phyloP scores from a whole-genome alignment of 2,797 vertebrate species.

The Ctenopoma multispine region DNA sequence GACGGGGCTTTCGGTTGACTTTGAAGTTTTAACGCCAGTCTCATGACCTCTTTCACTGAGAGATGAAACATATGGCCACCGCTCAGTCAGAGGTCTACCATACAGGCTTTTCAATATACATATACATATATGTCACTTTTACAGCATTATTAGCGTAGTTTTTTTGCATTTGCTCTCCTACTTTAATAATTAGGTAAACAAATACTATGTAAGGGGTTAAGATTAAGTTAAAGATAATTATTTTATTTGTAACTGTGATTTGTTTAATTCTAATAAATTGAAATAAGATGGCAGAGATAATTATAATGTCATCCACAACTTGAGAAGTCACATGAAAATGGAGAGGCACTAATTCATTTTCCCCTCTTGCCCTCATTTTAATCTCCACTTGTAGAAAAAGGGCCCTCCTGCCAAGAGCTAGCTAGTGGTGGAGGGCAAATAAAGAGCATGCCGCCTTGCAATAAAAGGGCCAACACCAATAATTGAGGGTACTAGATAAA shows the following conservation, averaged over 20 bases:
- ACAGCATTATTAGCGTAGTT: neutral
- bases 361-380: slow-evolving; percentile 57
- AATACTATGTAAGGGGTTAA: neutral
- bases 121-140: too few relatives aligned
- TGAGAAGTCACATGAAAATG: slow-evolving; percentile 52
- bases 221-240: neutral
- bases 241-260: neutral
- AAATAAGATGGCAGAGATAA: slow-evolving; percentile 46
- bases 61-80: slow-evolving; percentile 70
- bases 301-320: slow-evolving; percentile 50
- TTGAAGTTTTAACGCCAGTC: slow-evolving; percentile 81
- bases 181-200: too few relatives aligned
- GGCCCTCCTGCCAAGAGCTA: slow-evolving; percentile 70
- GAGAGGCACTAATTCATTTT: slow-evolving; percentile 59
- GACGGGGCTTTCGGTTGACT: slow-evolving; percentile 74
- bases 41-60: slow-evolving; percentile 79
- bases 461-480: slow-evolving; percentile 70
- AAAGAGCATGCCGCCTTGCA: slow-evolving; percentile 53
- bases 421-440: slow-evolving; percentile 58
- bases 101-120: slow-evolving; percentile 14
- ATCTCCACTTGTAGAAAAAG: slow-evolving; percentile 67
- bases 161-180: neutral
- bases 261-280: slow-evolving; percentile 25
- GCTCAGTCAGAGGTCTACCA: slow-evolving; percentile 61
- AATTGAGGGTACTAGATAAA: slow-evolving; percentile 74